Conservation (phyloP, 2,113 vertebrate genomes). For the Oryzias celebensis region DNA sequence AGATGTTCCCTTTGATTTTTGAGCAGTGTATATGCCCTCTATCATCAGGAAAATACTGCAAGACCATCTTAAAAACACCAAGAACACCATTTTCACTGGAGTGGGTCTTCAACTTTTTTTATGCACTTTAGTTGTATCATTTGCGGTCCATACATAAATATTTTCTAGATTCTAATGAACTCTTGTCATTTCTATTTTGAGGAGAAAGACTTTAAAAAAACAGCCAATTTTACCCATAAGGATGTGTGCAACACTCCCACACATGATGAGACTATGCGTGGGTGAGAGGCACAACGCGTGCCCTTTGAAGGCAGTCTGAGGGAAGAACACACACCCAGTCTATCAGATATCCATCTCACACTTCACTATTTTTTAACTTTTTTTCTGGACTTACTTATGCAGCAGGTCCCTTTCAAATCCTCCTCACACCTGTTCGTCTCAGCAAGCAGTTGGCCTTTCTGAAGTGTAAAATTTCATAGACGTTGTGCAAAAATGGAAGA, state of each 20-base stretch:
- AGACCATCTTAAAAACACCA: no score
- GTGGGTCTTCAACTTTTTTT: neutral
- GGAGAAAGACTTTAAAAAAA: conserved; percentile 29
- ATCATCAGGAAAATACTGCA: no score
- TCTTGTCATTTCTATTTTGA: conserved; percentile 24
- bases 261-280: conserved; percentile 5
- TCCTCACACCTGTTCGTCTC: conserved; percentile 27
- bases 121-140: conserved; percentile 6
- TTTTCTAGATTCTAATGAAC: conserved; percentile 21
- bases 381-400: conserved; percentile 42
- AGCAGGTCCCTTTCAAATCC: conserved; percentile 51
- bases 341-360: conserved; percentile 37
- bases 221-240: conserved; percentile 49
- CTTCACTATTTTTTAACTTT: conserved; percentile 20
- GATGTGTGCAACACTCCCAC: conserved; percentile 22
- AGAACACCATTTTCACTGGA: no score
- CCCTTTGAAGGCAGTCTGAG: conserved; percentile 15
- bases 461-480: conserved; percentile 62
- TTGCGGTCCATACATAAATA: conserved; percentile 10
- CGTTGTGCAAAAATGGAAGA: conserved; percentile 55
- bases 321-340: conserved; percentile 18
- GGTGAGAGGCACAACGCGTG: conserved; percentile 7
- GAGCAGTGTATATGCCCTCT: no score
- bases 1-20: no score
- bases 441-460: conserved; percentile 57